phyloP scores from a whole-genome alignment of 2,113 vertebrate species.

The Myrmecophaga tridactyla region DNA sequence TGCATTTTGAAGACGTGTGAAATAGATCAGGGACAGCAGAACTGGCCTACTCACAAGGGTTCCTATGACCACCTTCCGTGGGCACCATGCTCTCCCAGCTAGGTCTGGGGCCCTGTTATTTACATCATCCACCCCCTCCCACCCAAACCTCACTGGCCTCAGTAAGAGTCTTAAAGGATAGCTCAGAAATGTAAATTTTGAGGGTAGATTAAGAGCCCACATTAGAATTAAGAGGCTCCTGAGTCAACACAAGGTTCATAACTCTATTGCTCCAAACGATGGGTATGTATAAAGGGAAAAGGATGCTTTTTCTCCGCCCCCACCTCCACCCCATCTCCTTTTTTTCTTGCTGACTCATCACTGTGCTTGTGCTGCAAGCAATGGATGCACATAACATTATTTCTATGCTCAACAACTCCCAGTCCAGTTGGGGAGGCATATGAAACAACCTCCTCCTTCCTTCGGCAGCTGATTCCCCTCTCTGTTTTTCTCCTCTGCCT shows the following conservation, averaged over 20 bases:
- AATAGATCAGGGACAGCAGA: background rate
- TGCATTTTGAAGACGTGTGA: background rate
- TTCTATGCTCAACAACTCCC: background rate
- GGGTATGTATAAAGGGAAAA: fast-evolving
- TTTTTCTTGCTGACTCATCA: background rate
- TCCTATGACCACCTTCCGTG: background rate
- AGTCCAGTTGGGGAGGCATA: background rate
- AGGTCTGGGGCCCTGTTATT: background rate
- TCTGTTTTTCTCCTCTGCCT: background rate
- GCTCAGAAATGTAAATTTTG: background rate
- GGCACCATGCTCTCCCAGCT: background rate
- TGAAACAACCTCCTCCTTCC: background rate
- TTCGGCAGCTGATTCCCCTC: background rate
- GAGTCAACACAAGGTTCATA: background rate
- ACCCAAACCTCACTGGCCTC: too few relatives aligned
- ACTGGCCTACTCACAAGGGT: background rate
- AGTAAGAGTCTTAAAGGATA: background rate
- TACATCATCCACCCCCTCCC: too few relatives aligned
- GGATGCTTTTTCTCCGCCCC: background rate
- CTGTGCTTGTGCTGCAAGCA: background rate
- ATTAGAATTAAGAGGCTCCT: background rate
- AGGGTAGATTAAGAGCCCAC: background rate
- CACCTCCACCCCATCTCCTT: background rate
- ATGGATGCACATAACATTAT: background rate
- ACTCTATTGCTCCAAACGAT: background rate